Conservation (phyloP, 2,888 invertebrate genomes). For the Amphimallon solstitiale region DNA sequence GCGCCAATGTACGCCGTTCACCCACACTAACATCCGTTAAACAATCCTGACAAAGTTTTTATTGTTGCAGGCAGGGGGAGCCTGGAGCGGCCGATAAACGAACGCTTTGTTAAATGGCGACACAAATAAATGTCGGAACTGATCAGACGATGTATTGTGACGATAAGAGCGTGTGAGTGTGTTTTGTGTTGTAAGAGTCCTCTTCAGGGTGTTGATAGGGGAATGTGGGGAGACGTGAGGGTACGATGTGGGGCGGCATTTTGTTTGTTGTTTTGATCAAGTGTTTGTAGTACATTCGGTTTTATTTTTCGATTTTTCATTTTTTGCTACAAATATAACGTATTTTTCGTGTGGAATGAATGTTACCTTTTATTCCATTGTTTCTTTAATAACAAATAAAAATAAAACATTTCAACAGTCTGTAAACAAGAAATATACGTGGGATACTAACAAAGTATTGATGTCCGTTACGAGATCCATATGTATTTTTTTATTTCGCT, state of each 20-base stretch:
- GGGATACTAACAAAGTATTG: too few species aligned
- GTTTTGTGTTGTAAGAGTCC: not conserved
- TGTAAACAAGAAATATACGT: too few species aligned
- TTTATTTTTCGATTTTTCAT: too few species aligned
- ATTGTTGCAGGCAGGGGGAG: not conserved
- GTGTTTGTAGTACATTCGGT: too few species aligned
- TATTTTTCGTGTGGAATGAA: too few species aligned
- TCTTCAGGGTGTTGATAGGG: not conserved
- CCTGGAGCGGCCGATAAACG: not conserved
- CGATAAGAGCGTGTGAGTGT: not conserved
- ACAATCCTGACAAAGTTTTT: slow-evolving; percentile 1
- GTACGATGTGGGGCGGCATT: not conserved
- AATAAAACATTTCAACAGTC: too few species aligned
- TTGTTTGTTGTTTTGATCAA: not conserved
- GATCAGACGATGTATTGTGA: not conserved
- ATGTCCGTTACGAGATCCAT: too few species aligned
- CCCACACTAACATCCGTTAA: not conserved
- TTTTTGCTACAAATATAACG: too few species aligned
- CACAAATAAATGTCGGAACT: slow-evolving; percentile 1
- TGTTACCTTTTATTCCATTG: too few species aligned
- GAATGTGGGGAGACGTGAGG: not conserved
- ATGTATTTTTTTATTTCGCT: too few species aligned
- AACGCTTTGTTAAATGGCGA: not conserved
- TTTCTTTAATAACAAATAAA: too few species aligned
- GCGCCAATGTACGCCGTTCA: not conserved